phyloP scores from a whole-genome alignment of 2,797 vertebrate genomes.

The Coilia nasus region DNA sequence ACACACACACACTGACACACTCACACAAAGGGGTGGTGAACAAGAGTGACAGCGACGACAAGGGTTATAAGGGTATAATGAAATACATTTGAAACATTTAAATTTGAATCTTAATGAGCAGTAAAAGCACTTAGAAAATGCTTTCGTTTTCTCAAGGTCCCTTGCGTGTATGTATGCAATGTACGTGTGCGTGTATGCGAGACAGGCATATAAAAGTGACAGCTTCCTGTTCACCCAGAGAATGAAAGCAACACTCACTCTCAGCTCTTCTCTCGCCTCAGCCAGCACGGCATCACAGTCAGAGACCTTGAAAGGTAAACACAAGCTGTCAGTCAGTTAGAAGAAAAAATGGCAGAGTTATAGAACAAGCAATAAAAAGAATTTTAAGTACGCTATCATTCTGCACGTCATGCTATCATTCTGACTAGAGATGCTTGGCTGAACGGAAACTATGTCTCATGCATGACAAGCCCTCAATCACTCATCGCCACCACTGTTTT shows the following conservation, averaged over 20 bases:
- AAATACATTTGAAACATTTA: not conserved
- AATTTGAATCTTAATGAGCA: not conserved
- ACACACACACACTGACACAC: not conserved
- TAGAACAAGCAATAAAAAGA: not conserved
- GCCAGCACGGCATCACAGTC: not conserved
- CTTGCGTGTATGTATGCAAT: not conserved
- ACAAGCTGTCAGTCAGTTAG: not conserved
- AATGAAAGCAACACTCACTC: slow-evolving; percentile 2
- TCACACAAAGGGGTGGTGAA: not conserved
- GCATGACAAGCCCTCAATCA: not conserved
- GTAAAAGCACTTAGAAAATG: not conserved
- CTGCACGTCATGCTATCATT: too few species aligned
- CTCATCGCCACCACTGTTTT: too few species aligned
- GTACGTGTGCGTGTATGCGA: not conserved
- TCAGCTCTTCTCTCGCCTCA: not conserved
- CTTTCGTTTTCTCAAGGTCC: not conserved
- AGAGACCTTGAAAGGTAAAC: slow-evolving; percentile 3
- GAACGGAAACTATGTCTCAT: not conserved
- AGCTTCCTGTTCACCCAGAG: not conserved
- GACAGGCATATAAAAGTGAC: not conserved
- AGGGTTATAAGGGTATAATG: not conserved
- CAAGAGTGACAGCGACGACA: not conserved
- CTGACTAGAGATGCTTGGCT: not conserved
- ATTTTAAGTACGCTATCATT: not conserved
- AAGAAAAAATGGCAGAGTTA: not conserved